phyloP scores from a whole-genome alignment of 2,888 invertebrate species.

The Horisme vitalbata region DNA sequence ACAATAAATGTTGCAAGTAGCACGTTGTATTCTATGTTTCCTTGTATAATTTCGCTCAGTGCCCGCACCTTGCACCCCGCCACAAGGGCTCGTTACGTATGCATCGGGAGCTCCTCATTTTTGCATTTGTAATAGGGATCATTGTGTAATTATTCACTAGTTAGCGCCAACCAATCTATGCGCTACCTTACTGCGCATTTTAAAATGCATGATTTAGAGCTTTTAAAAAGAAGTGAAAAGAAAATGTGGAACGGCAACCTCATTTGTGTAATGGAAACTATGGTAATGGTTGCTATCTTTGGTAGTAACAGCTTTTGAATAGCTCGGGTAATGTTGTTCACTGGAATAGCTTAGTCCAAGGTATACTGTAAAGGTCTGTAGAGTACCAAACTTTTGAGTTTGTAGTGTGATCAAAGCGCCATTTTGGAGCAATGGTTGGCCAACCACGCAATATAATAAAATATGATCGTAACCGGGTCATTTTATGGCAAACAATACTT shows the following conservation, averaged over 20 bases:
- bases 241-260: conserved; percentile 13
- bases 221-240: conserved; percentile 12
- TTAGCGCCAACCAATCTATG: conserved; percentile 71
- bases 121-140: conserved; percentile 80
- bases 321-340: conserved; percentile 1
- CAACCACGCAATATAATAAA: too few species aligned
- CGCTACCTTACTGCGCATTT: conserved; percentile 41
- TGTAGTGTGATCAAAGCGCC: too few species aligned
- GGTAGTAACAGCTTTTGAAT: conserved; percentile 4
- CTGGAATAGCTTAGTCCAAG: neutral
- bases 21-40: too few species aligned
- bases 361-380: too few species aligned
- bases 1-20: too few species aligned
- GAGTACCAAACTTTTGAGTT: too few species aligned
- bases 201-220: conserved; percentile 42
- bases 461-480: too few species aligned
- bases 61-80: conserved; percentile 44
- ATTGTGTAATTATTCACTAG: conserved; percentile 79
- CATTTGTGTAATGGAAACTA: conserved; percentile 28
- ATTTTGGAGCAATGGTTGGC: too few species aligned
- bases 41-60: neutral
- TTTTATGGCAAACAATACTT: too few species aligned
- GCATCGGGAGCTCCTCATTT: conserved; percentile 71
- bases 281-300: conserved; percentile 33
- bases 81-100: conserved; percentile 62